Percentiles rank a stretch among this genome's conserved stretches.
These are phyloP conservation scores for Lasioglossum figueresi DNA, from an alignment of 2,888 invertebrate genomes.

Conservation along the genomic window DNA sequence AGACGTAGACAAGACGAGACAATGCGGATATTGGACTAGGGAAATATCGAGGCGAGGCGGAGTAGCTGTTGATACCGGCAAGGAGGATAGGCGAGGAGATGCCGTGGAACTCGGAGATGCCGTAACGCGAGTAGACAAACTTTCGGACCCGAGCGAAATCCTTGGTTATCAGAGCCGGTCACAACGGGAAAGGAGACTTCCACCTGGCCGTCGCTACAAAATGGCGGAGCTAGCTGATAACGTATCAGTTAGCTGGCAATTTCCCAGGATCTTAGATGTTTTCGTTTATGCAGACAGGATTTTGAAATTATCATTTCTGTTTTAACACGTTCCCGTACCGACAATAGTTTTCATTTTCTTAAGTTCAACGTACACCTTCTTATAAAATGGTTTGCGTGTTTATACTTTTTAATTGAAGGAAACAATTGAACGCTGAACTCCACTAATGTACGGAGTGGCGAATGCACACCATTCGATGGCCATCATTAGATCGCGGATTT, in stretches of 20 bases:
- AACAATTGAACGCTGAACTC: background rate
- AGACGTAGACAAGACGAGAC: slow-evolving; percentile 77
- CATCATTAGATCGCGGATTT: no score
- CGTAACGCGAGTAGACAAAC: slow-evolving; percentile 78
- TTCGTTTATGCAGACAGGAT: background rate
- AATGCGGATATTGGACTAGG: slow-evolving; percentile 80
- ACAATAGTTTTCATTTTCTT: background rate
- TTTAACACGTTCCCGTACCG: background rate
- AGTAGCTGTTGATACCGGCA: slow-evolving; percentile 80
- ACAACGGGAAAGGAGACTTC: slow-evolving; percentile 58
- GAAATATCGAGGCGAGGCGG: slow-evolving; percentile 77
- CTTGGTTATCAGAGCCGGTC: slow-evolving; percentile 67
- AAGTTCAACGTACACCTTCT: background rate
- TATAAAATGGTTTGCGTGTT: background rate
- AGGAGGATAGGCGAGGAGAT: slow-evolving; percentile 42
- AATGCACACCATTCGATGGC: background rate
- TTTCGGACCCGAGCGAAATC: slow-evolving; percentile 73
- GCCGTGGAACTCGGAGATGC: slow-evolving; percentile 50
- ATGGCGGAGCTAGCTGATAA: slow-evolving; percentile 45
- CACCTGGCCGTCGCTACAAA: slow-evolving; percentile 45
- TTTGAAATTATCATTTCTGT: background rate
- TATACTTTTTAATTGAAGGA: background rate
- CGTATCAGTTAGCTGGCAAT: slow-evolving; percentile 31
- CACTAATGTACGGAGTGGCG: background rate
- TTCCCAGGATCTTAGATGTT: background rate